Evolutionary conservation across 2,797 vertebrate species (phyloP), one percentile per base, ranked within the genome.

Genomic region (Eulemur coronatus): DNA sequence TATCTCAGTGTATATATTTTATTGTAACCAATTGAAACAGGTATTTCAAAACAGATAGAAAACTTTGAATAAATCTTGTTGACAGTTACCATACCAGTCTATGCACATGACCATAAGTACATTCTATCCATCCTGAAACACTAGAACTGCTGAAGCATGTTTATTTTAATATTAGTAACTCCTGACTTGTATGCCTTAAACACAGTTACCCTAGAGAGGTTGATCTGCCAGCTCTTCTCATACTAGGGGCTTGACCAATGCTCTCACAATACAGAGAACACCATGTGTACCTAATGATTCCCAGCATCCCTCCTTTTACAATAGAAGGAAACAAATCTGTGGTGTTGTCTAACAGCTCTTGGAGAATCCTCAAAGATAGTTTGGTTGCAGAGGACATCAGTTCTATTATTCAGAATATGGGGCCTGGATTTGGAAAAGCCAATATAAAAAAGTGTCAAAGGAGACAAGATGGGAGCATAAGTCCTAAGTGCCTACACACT

Each of bases 271-370:
- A 82, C 59, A 76, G 38, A 82, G 41, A 88, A 75, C 30, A 59
- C 20, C 67, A 69, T 30, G 12, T 30, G 43, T 33, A 43, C n/a
- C n/a, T 48, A 30, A 82, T 22, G 22, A 92, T 50, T 73, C 67
- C 59, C 33, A 82, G 28, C 41, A 88, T 22, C 33, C 35, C 12
- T 87, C 52, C 84, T 78, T 81, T 43, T 59, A 88, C 50, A 50
- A 88, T 82, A 82, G 57, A 41, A 67, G 67, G 67, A 95, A 95
- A 59, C n/a, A 65, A 88, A 92, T 57, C n/a, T 82, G 61, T 43
- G 50, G 12, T 50, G n/a, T 28, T 75, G 10, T 87, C 43, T 63
- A 41, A 22, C 30, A 69, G 38, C 70, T 59, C 7, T 22, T 20
- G 59, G 18, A 91, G 73, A 95, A 85, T 35, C 30, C 24, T 70